A percentile compares a stretch with the other conserved stretches of the same genome.
Conservation (phyloP, 2,888 invertebrate genomes). For the Listrodromus nycthemerus region DNA sequence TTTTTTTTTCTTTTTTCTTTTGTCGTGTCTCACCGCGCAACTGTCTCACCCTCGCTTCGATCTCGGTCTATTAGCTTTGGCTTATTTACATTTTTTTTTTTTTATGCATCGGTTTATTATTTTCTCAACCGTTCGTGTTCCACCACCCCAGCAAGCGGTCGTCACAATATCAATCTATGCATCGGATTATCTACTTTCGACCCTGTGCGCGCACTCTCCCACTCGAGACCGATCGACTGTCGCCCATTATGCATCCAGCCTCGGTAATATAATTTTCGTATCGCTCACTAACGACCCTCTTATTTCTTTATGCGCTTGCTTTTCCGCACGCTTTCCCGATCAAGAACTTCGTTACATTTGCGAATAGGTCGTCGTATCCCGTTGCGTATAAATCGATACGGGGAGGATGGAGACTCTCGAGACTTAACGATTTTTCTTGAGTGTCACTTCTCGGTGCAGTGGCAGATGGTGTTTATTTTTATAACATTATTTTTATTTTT, state of each 20-base stretch:
- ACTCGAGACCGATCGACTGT: conserved; percentile 17
- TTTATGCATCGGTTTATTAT: conserved; percentile 35
- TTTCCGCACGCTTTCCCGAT: neutral
- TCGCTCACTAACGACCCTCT: conserved; percentile 61
- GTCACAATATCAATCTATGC: conserved; percentile 55
- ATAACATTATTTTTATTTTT: conserved; percentile 2
- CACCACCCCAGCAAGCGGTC: conserved; percentile 19
- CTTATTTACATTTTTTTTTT: conserved; percentile 14
- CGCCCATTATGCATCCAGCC: conserved; percentile 45
- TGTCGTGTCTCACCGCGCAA: conserved; percentile 6
- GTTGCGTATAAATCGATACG: neutral
- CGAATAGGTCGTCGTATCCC: neutral
- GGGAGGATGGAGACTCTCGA: neutral
- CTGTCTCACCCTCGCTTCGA: conserved; percentile 14
- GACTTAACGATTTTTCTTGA: neutral
- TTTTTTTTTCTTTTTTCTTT: conserved; percentile 31
- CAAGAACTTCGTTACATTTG: neutral
- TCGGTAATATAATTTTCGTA: conserved; percentile 47
- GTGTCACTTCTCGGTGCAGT: neutral
- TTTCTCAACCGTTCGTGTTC: conserved; percentile 23
- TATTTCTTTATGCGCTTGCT: conserved; percentile 27
- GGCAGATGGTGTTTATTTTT: neutral
- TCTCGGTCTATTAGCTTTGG: conserved; percentile 18
- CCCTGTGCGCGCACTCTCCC: conserved; percentile 51
- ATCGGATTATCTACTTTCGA: conserved; percentile 65